phyloP scores from a whole-genome alignment of 2,113 vertebrate species.

The Naja naja region DNA sequence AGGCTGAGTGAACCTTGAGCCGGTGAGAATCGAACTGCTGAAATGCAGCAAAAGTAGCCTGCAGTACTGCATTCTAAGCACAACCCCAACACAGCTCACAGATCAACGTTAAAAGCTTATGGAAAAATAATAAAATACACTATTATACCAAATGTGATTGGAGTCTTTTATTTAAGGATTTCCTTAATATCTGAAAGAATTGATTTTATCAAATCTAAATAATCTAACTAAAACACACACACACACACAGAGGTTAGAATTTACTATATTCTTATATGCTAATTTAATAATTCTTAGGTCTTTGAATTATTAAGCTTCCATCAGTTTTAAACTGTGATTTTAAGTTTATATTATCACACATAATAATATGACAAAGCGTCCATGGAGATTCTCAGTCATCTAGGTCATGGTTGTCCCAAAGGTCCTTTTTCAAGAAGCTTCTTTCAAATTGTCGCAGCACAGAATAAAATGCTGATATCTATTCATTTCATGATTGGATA shows the following conservation, averaged over 20 bases:
- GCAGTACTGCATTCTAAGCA: too few relatives aligned
- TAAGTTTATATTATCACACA: not conserved
- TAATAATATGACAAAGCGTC: not conserved
- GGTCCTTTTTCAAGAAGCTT: not conserved
- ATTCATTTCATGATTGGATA: slow-evolving; percentile 29
- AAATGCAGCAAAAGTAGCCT: too few relatives aligned
- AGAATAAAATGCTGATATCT: slow-evolving; percentile 45
- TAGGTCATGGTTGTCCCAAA: too few relatives aligned
- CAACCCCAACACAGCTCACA: too few relatives aligned
- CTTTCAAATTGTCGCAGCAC: slow-evolving; percentile 43
- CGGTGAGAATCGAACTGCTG: too few relatives aligned
- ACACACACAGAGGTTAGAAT: not conserved
- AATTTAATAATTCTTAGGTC: not conserved
- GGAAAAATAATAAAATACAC: not conserved
- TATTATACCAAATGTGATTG: not conserved
- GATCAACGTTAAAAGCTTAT: not conserved
- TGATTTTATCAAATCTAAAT: not conserved
- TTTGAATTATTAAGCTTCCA: not conserved
- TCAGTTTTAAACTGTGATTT: not conserved
- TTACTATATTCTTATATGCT: not conserved
- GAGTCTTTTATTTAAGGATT: not conserved
- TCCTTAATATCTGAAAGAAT: not conserved
- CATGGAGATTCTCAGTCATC: too few relatives aligned
- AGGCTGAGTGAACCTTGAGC: too few relatives aligned
- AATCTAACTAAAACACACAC: not conserved